phyloP scores from a whole-genome alignment of 2,888 invertebrate species.

The Tenthredo livida region DNA sequence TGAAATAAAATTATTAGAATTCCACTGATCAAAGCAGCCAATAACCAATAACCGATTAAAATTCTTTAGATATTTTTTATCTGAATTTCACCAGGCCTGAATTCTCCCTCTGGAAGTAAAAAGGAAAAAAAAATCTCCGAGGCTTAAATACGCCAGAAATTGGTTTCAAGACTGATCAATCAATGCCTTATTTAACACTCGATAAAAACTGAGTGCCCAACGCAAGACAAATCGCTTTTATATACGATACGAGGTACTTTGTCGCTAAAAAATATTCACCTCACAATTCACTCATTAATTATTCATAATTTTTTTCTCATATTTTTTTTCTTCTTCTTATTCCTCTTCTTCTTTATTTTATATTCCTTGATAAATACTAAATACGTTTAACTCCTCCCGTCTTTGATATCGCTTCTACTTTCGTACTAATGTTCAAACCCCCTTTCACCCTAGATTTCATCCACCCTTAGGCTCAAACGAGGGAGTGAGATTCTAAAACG shows the following conservation, averaged over 20 bases:
- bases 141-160: slow-evolving; percentile 4
- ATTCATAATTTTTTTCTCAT: no score
- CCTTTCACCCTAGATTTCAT: slow-evolving; percentile 12
- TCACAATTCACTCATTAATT: no score
- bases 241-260: neutral
- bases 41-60: neutral
- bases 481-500: slow-evolving; percentile 38
- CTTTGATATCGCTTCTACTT: slow-evolving; percentile 44
- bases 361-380: neutral
- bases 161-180: slow-evolving; percentile 29
- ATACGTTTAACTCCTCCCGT: neutral
- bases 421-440: slow-evolving; percentile 27
- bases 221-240: slow-evolving; percentile 26
- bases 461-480: neutral
- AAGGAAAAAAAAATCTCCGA: neutral
- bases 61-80: neutral
- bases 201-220: neutral
- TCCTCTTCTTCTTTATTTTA: neutral
- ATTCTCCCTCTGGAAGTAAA: neutral
- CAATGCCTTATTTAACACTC: slow-evolving; percentile 5
- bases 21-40: neutral
- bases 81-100: neutral
- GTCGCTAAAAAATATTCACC: neutral
- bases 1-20: slow-evolving; percentile 14
- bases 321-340: no score